These are phyloP conservation scores for Apamea crenata DNA, from an alignment of 2,888 invertebrate genomes.

Conservation along the genomic window DNA sequence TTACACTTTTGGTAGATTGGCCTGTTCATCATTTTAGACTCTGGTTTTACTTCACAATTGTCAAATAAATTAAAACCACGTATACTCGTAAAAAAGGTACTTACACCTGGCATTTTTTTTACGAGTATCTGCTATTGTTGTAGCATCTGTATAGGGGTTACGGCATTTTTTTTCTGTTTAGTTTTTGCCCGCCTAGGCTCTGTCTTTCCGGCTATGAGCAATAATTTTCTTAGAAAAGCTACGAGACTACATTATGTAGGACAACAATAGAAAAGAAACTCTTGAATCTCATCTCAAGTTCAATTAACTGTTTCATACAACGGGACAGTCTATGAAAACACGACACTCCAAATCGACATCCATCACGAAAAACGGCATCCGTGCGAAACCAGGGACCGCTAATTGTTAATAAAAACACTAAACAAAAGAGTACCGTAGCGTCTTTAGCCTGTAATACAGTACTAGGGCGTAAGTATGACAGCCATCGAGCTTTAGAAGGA, in stretches of 20 bases:
- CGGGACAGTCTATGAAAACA: slow-evolving; percentile 55
- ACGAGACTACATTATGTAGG: slow-evolving; percentile 4
- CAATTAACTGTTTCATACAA: slow-evolving; percentile 54
- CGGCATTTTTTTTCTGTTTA: not conserved
- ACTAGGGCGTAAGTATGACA: slow-evolving; percentile 9
- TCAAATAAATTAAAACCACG: too few species aligned
- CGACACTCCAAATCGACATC: slow-evolving; percentile 50
- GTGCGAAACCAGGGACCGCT: slow-evolving; percentile 61
- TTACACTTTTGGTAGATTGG: not conserved
- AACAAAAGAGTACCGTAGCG: slow-evolving; percentile 64
- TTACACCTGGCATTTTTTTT: too few species aligned
- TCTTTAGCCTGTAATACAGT: slow-evolving; percentile 1
- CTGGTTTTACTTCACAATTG: too few species aligned
- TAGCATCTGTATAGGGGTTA: too few species aligned
- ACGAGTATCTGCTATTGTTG: not conserved
- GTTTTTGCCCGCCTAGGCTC: not conserved
- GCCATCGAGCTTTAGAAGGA: not conserved
- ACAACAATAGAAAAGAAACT: slow-evolving; percentile 27
- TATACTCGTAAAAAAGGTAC: too few species aligned
- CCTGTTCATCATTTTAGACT: not conserved
- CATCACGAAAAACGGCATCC: slow-evolving; percentile 59
- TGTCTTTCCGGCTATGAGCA: not conserved
- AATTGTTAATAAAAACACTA: slow-evolving; percentile 60
- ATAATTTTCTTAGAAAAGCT: not conserved
- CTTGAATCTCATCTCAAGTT: slow-evolving; percentile 29